Base-by-base conservation (phyloP, 2,113 vertebrate genomes). In the Festucalex cinctus region DNA sequence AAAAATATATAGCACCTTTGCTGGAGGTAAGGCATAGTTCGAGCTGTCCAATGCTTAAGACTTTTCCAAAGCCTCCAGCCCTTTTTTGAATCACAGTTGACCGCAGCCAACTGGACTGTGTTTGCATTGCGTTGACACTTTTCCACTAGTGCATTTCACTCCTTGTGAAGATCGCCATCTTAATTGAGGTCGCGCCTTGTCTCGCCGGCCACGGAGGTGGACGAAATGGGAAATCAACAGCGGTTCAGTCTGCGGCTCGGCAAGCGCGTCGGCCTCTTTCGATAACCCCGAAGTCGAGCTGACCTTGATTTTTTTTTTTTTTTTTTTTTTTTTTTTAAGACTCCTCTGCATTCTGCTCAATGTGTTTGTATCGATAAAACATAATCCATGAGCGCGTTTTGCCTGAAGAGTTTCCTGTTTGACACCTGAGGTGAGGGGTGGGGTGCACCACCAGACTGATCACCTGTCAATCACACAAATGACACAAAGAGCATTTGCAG, bases 91-190 rank as follows among this genome's bases (percentile, higher is more conserved):
- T 62, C 22, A 26, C 37, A 19, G 39, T 62, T 14, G 59, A 13
- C 36, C 9, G 8, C 37, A 24, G 37, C 22, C 3, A 62, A 43
- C 39, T 37, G 26, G 26, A 41, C 20, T 9, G 36, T 43, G 43
- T 62, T 43, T 43, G 39, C 39, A 62, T 39, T 28, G 24, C 3
- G 12, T 62, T 62, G 39, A 62, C 60, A 43, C 39, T 32, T 62
- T 24, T 62, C 60, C 22, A 14, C 20, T 22, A 16, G 60, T 62
- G 60, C 22, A 43, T 43, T 62, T 62, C 60, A 41, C 39, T 62
- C 39, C 39, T 26, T 43, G 60, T 62, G 60, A 26, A 62, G 60
- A 62, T 62, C 12, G 13, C n/a, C 39, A 62, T 62, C 60, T 62
- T 62, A 62, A 62, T 62, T 62, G 60, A 62, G 60, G 60, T 22